Evolutionary conservation across 1,140 invertebrate genomes (phyloP).

Genomic region (Dinoponera quadriceps): DNA sequence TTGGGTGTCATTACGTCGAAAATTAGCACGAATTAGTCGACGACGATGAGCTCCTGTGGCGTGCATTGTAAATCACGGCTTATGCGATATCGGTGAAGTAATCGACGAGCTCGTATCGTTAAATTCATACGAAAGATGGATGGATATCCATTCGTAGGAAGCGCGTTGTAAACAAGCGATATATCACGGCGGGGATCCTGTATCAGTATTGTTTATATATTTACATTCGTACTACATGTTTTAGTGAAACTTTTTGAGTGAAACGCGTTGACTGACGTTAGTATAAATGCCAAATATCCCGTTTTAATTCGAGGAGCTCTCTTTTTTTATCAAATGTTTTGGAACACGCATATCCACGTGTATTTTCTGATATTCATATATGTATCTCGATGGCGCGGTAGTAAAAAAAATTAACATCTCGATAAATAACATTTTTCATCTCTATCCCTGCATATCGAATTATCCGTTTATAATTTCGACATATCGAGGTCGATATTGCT

Average conservation of each 20-base stretch:
- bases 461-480: background rate
- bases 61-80: slow-evolving; percentile 15
- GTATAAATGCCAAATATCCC: background rate
- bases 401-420: background rate
- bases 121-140: background rate
- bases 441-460: no score
- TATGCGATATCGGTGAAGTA: slow-evolving; percentile 63
- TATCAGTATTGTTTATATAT: background rate
- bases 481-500: background rate
- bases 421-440: background rate
- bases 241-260: background rate
- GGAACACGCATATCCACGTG: background rate
- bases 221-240: background rate
- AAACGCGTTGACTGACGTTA: slow-evolving; percentile 2
- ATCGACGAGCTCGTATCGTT: slow-evolving; percentile 23
- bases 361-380: background rate
- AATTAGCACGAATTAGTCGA: slow-evolving; percentile 67
- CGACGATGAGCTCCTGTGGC: slow-evolving; percentile 46
- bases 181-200: background rate
- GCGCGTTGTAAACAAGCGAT: background rate
- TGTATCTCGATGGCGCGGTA: background rate
- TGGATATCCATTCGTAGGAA: background rate
- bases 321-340: no score
- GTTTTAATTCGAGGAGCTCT: background rate
- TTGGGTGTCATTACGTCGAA: slow-evolving; percentile 70